Evolutionary conservation across 1,140 invertebrate species (phyloP).

Genomic region (Zaprionus ghesquierei): DNA sequence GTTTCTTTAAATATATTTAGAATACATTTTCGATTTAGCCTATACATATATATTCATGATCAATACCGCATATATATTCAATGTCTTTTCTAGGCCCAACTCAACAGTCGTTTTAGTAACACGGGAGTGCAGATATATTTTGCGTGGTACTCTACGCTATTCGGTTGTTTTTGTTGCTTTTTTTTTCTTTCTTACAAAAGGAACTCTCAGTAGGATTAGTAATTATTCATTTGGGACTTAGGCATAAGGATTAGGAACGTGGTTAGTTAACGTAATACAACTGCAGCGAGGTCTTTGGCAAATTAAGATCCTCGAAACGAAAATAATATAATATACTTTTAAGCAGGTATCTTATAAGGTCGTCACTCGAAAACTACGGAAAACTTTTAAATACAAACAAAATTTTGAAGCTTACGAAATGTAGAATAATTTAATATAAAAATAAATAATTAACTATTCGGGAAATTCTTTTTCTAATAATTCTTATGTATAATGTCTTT

Average conservation of each 20-base stretch:
- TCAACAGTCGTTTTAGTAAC: slow-evolving; percentile 36
- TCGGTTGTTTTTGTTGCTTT: background rate
- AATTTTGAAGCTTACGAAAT: background rate
- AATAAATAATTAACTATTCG: background rate
- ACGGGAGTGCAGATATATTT: slow-evolving; percentile 35
- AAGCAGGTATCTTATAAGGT: background rate
- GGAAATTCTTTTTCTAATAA: background rate
- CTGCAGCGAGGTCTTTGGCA: background rate
- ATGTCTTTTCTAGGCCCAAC: background rate
- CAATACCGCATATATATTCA: background rate
- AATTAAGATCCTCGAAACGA: background rate
- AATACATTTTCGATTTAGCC: background rate
- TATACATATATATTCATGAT: background rate
- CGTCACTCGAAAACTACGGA: background rate
- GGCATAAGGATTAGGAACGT: background rate
- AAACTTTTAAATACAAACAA: background rate
- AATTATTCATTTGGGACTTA: background rate
- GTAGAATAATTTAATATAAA: background rate
- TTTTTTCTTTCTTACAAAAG: background rate
- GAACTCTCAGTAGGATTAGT: slow-evolving; percentile 11
- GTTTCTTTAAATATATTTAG: background rate
- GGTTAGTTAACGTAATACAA: background rate
- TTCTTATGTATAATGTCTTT: too few species aligned
- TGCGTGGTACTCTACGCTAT: slow-evolving; percentile 22
- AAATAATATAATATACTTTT: background rate